Conservation (phyloP, 2,113 vertebrate genomes). For the Sterrhoptilus dennistouni region DNA sequence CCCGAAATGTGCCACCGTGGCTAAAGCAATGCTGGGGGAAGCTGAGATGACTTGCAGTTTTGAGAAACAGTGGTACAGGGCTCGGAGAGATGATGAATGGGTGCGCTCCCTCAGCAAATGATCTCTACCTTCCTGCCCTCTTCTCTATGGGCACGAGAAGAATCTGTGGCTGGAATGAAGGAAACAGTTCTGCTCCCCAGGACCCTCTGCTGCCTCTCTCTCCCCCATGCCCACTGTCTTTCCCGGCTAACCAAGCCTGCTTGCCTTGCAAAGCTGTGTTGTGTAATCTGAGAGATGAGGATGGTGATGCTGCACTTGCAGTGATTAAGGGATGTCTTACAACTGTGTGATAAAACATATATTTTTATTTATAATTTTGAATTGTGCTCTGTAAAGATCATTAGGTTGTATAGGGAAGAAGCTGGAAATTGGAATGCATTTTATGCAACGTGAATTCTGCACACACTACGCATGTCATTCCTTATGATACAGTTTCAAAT, state of each 20-base stretch:
- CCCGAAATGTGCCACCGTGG: accelerated
- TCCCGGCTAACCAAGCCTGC: not conserved
- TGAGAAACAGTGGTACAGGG: not conserved
- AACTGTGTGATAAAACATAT: not conserved
- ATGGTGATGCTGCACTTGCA: not conserved
- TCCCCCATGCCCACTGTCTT: accelerated
- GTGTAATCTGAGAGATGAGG: not conserved
- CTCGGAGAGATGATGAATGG: not conserved
- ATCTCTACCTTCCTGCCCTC: not conserved
- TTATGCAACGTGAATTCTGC: not conserved
- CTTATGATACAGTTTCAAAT: not conserved
- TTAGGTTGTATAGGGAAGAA: not conserved
- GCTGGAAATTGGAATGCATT: not conserved
- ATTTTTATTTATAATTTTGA: not conserved
- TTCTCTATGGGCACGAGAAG: not conserved
- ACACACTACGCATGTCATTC: accelerated
- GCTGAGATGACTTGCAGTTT: conserved; percentile 59
- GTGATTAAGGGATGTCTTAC: not conserved
- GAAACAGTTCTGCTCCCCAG: not conserved
- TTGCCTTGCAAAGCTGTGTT: not conserved
- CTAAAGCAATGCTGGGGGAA: not conserved
- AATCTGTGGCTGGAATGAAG: not conserved
- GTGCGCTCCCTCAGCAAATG: not conserved
- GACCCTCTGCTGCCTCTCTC: not conserved
- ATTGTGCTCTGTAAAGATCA: not conserved